Evolutionary conservation across 2,113 vertebrate genomes (phyloP), one percentile per base, ranked within the genome.

Genomic region (Gymnogyps californianus): DNA sequence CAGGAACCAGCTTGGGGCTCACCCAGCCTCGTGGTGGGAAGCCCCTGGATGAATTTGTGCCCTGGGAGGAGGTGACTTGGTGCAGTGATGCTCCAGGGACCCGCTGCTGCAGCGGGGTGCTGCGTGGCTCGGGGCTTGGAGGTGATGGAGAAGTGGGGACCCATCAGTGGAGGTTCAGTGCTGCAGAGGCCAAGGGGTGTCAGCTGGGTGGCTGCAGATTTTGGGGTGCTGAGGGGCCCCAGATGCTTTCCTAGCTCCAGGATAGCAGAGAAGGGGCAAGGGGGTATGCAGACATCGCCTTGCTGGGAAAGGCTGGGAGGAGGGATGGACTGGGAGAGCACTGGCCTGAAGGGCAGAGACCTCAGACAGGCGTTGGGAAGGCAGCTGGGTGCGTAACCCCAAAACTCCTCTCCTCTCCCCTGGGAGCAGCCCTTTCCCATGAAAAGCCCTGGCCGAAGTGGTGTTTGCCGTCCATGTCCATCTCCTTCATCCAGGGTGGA

Each of bases 401-500:
- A 8, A 51, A 72, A 64, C 38, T 57, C 65, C 31, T 67, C 72
- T 76, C 61, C 32, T 38, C 2, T 61, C 18, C 40, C 32, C 16
- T 8, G 4, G 74, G 42, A 69, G 36, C 70, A 62, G 70, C 65
- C 55, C 16, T 86, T 52, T 55, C 49, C 44, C 54, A 64, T 0
- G 2, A 22, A 46, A 59, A 52, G 9, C 59, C 46, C 31, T 42
- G 44, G 10, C 36, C 3, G 12, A 54, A 76, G 66, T 2, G 2
- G 21, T 5, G 26, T 44, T 72, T 76, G 58, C 57, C 0, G 1
- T n/a, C 46, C 0, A 0, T 10, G 26, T 21, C 67, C 2, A 0
- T 13, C 18, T 51, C 16, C 14, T 77, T 31, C 65, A 16, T 9
- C 26, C 40, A 16, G 32, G 51, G 6, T 46, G 47, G 42, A 83